Base-by-base conservation (phyloP, 1,140 invertebrate species). In the Brachionus plicatilis region DNA sequence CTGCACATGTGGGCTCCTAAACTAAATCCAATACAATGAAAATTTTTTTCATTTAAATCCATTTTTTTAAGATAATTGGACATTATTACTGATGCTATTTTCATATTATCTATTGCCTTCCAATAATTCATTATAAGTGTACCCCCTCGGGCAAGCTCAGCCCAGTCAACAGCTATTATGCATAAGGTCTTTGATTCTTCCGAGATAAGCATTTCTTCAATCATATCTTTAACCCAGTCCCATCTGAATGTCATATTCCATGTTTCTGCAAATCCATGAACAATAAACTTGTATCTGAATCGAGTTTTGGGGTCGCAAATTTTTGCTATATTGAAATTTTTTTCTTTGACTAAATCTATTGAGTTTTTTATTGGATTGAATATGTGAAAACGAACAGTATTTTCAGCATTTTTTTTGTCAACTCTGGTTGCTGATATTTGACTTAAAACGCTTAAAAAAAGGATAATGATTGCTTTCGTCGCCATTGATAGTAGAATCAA, bases 11-110 rank as follows among this genome's bases (percentile, higher is more conserved):
- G 83, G 9, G 83, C 83, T 20, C 83, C 83, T 24, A 84, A 33
- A 65, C 68, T 75, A 37, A 84, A 84, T 8, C 83, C 83, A 20
- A 84, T 84, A 47, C 83, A 84, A 45, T 84, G 83, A 53, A 84
- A 76, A n/a, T 84, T 76, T 76, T 78, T 65, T 11, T 43, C 83
- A 17, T 70, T 47, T n/a, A 83, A 47, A 11, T 8, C 29, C 24
- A 53, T 70, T 68, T 27, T 53, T 6, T 76, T 50, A 12, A 47
- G n/a, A 24, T 68, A 83, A 27, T 45, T 29, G 2, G 68, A 12
- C 60, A 83, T 50, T 6, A 68, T 41, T 45, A 37, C 14, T 3
- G 29, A 65, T 45, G 82, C 41, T 14, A 45, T 27, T 68, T 83
- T 68, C 60, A 68, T 68, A 56, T 83, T 83, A 43, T 33, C 65